Evolutionary conservation across 2,888 invertebrate species (phyloP).

Genomic region (Pyrrhia umbra): DNA sequence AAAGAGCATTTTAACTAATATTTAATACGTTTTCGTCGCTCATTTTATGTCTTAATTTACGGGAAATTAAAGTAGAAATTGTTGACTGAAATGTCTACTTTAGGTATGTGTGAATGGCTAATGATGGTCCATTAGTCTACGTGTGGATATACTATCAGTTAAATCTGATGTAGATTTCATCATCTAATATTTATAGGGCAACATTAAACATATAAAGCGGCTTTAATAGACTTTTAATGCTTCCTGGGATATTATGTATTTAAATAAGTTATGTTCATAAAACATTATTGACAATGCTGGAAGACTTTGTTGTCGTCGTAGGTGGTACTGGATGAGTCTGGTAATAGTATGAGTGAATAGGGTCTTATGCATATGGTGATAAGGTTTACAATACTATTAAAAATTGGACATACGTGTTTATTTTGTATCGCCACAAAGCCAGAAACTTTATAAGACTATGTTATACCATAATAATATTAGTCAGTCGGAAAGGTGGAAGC

Average conservation of each 20-base stretch:
- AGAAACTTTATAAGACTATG: no score
- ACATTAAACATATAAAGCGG: not conserved
- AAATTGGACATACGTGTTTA: no score
- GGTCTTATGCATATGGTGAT: no score
- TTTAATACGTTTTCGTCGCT: no score
- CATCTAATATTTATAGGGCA: constrained; percentile 16
- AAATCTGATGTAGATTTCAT: not conserved
- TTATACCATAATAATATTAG: no score
- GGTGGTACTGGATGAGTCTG: not conserved
- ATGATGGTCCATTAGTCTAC: not conserved
- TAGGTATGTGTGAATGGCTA: not conserved
- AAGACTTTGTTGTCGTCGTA: no score
- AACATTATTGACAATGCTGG: not conserved
- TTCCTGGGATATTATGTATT: not conserved
- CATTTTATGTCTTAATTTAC: no score
- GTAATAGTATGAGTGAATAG: no score
- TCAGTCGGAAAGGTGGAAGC: not conserved
- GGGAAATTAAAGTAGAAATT: not conserved
- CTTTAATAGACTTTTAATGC: constrained; percentile 2
- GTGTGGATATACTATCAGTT: not conserved
- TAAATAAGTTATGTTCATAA: not conserved
- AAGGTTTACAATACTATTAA: no score
- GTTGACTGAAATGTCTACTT: constrained; percentile 3
- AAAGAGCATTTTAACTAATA: no score
- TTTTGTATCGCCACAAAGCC: no score